Evolutionary conservation across 2,113 vertebrate genomes (phyloP), one percentile per base, ranked within the genome.

Genomic region (Pyrgilauda ruficollis): DNA sequence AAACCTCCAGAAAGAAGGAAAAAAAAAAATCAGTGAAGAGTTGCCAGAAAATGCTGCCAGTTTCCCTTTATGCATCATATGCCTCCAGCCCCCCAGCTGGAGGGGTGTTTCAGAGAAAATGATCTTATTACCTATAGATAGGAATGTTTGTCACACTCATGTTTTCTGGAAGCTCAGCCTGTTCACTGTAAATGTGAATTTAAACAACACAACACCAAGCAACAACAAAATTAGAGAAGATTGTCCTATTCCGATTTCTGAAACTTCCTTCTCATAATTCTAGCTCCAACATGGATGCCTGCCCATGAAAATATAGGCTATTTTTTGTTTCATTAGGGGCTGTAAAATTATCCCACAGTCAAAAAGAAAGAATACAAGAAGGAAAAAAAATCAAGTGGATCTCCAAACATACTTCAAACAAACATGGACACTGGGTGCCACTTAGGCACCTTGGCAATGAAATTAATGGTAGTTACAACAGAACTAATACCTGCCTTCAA

Each of bases 171-270:
- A 84, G 35, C 19, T 74, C 69, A 87, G 52, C 23, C 15, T 82
- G 28, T 63, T 87, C 58, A 14, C 52, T 56, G 28, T 49, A 70
- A 90, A 76, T 49, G 12, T 76, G 83, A 84, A 90, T 78, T 93
- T 67, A 75, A 91, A n/a, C 52, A 81, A 59, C 9, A 22, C 41
- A 56, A 55, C 47, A 61, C 7, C 15, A 76, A 33, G 30, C 5
- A 7, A 77, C 67, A 52, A 41, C 9, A 56, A 82, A 87, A 75
- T 35, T 63, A 68, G 30, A 47, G 81, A 75, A 74, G 8, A 37
- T 59, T 67, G 3, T 24, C 43, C 12, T 81, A 3, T 22, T 84
- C 52, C 64, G 31, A 17, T 61, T 82, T 75, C 64, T 87, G 56
- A 75, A 33, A 27, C 23, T 74, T 73, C 22, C 8, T 74, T 79